These are phyloP conservation scores for Druon quercuslanigerum DNA, from an alignment of 1,140 invertebrate species.

Conservation along the genomic window DNA sequence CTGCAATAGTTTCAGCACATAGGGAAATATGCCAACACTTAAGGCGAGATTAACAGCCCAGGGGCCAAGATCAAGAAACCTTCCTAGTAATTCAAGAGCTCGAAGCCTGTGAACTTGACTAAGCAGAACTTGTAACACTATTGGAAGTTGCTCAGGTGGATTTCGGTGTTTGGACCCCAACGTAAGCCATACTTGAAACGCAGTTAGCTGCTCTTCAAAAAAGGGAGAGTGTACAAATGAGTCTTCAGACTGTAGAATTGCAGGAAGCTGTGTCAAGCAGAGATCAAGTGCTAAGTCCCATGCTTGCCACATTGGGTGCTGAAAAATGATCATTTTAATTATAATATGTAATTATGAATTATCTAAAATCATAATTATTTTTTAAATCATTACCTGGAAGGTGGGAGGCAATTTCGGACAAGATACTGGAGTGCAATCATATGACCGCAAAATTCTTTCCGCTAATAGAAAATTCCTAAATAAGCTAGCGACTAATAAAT, in stretches of 20 bases:
- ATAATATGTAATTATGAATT: neutral
- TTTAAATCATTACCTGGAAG: constrained; percentile 80
- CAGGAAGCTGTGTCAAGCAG: constrained; percentile 91
- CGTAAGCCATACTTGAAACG: constrained; percentile 97
- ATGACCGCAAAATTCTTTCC: constrained; percentile 96
- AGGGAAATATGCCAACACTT: constrained; percentile 98
- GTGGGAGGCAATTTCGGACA: constrained; percentile 93
- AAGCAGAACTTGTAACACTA: constrained; percentile 97
- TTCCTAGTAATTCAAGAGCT: constrained; percentile 95
- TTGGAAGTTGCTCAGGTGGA: constrained; percentile 97
- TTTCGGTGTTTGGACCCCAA: constrained; percentile 85
- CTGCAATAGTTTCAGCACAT: constrained; percentile 96
- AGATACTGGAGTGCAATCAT: constrained; percentile 96
- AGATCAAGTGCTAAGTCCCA: constrained; percentile 98
- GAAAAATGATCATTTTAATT: constrained; percentile 42
- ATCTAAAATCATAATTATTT: neutral
- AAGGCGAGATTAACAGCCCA: constrained; percentile 98
- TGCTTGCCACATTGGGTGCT: constrained; percentile 94
- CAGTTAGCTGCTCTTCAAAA: constrained; percentile 98
- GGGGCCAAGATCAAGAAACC: constrained; percentile 96
- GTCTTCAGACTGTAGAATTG: constrained; percentile 81
- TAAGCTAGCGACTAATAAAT: constrained; percentile 97
- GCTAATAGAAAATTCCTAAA: constrained; percentile 98
- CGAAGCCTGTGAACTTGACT: constrained; percentile 97
- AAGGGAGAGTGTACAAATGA: constrained; percentile 90